Percentiles rank a stretch among this genome's conserved stretches.
These are phyloP conservation scores for Fabriciana adippe DNA, from an alignment of 2,888 invertebrate genomes.

Conservation along the genomic window DNA sequence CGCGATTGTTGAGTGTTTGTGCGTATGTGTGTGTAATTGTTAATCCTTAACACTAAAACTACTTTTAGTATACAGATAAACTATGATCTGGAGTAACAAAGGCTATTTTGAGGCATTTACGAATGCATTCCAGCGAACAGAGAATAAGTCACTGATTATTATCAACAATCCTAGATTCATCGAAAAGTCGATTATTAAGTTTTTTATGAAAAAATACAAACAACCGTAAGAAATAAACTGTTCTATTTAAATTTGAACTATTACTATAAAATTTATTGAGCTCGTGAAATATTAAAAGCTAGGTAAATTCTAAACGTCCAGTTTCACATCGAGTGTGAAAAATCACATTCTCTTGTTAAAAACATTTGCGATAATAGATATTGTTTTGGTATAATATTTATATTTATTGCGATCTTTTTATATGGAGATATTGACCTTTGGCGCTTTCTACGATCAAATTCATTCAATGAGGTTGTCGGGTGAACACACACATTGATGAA, in stretches of 20 bases:
- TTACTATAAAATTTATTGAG: constrained; percentile 11
- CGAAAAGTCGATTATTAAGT: no score
- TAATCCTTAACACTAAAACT: no score
- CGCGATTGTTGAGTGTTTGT: no score
- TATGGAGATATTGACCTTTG: constrained; percentile 44
- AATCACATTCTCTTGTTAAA: constrained; percentile 35
- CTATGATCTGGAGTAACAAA: no score
- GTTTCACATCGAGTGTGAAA: constrained; percentile 29
- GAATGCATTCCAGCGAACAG: no score
- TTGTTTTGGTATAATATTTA: constrained; percentile 33
- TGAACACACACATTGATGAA: background rate
- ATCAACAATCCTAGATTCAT: no score
- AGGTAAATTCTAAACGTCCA: constrained; percentile 24
- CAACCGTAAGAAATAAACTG: background rate
- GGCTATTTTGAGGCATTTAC: no score
- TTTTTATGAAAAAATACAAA: background rate
- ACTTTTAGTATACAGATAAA: no score
- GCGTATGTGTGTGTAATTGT: no score
- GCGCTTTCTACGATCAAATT: constrained; percentile 46
- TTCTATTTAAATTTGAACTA: constrained; percentile 13
- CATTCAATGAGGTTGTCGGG: constrained; percentile 22
- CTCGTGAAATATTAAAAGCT: constrained; percentile 25
- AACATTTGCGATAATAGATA: constrained; percentile 31
- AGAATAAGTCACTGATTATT: no score
- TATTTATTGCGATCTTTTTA: constrained; percentile 40